phyloP scores from a whole-genome alignment of 2,113 vertebrate species.

The Pipa parva region DNA sequence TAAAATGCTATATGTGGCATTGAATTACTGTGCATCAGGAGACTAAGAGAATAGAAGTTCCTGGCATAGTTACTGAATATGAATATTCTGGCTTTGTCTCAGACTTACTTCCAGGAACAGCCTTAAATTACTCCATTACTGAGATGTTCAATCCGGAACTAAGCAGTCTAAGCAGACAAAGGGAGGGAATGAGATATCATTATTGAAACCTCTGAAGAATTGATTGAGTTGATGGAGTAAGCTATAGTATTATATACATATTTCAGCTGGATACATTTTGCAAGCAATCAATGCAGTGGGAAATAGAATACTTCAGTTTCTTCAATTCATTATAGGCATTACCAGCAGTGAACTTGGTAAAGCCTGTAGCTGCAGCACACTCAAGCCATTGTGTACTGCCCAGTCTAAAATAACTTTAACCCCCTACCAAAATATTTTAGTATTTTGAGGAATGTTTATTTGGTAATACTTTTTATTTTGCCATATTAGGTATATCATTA shows the following conservation, averaged over 20 bases:
- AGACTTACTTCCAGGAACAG: slow-evolving; percentile 37
- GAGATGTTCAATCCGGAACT: slow-evolving; percentile 37
- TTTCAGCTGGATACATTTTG: slow-evolving; percentile 33
- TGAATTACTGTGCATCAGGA: slow-evolving; percentile 14
- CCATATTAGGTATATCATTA: too few species aligned
- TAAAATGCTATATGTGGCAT: not conserved
- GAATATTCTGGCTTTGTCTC: slow-evolving; percentile 32
- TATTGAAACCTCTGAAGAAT: slow-evolving; percentile 35
- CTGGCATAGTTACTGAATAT: slow-evolving; percentile 28
- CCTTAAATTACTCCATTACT: slow-evolving; percentile 39
- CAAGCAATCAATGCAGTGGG: slow-evolving; percentile 27
- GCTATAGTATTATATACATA: slow-evolving; percentile 30
- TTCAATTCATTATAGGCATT: not conserved
- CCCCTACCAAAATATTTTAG: too few species aligned
- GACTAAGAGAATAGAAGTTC: slow-evolving; percentile 12
- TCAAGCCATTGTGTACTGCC: too few species aligned
- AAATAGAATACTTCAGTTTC: slow-evolving; percentile 14
- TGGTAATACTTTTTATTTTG: too few species aligned
- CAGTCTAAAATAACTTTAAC: too few species aligned
- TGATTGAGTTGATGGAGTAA: slow-evolving; percentile 34
- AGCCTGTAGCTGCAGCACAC: not conserved
- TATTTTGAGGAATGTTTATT: too few species aligned
- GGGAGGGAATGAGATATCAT: slow-evolving; percentile 36
- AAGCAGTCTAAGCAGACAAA: slow-evolving; percentile 36
- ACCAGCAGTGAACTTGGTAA: slow-evolving; percentile 12